A percentile compares a stretch with the other conserved stretches of the same genome.
Evolutionary conservation across 2,888 invertebrate genomes (phyloP).

Genomic region (Cylindroiulus punctatus): DNA sequence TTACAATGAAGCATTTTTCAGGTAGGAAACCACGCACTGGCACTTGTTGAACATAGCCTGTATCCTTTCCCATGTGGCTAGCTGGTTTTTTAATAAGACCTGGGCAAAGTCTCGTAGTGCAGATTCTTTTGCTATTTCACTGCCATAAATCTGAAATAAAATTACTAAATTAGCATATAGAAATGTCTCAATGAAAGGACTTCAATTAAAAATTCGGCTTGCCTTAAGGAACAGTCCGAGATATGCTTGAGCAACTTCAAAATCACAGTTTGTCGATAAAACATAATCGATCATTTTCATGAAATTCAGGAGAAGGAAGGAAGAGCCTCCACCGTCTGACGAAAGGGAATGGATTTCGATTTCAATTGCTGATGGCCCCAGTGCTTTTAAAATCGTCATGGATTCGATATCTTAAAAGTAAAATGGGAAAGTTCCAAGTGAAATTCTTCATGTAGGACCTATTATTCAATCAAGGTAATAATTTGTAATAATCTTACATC

Average conservation of each 20-base stretch:
- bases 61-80: constrained; percentile 54
- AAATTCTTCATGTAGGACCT: not conserved
- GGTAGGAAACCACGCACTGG: constrained; percentile 55
- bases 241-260: constrained; percentile 91
- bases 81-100: constrained; percentile 44
- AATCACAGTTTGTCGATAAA: constrained; percentile 80
- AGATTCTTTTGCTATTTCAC: constrained; percentile 44
- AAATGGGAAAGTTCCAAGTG: too few relatives aligned
- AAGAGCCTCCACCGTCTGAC: constrained; percentile 78
- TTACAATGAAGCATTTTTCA: constrained; percentile 55
- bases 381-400: constrained; percentile 74
- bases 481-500: constrained; percentile 60
- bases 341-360: constrained; percentile 84
- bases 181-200: not conserved
- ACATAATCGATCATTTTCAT: constrained; percentile 77
- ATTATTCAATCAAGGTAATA: not conserved
- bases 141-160: constrained; percentile 54
- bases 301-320: constrained; percentile 79
- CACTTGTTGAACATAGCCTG: constrained; percentile 49
- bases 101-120: constrained; percentile 34
- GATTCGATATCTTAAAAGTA: not conserved
- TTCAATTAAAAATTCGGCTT: not conserved
- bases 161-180: constrained; percentile 28
- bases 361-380: constrained; percentile 87
- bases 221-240: constrained; percentile 85